These are phyloP conservation scores for Diadegma fenestrale DNA, from an alignment of 2,888 invertebrate species.

Conservation along the genomic window DNA sequence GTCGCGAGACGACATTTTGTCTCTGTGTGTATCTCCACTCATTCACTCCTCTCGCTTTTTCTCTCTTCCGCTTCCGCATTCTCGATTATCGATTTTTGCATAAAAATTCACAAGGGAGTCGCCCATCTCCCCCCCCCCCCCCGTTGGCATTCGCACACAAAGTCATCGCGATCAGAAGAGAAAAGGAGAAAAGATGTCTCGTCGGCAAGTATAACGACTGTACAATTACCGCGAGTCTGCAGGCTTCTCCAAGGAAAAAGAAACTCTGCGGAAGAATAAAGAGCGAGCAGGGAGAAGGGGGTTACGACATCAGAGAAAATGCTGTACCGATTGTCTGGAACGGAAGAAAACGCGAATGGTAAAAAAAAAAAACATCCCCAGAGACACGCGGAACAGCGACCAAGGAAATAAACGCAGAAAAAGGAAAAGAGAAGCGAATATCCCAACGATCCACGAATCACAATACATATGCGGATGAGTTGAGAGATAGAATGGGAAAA, in stretches of 20 bases:
- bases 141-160: constrained; percentile 42
- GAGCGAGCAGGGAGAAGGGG: not conserved
- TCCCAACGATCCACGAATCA: constrained; percentile 24
- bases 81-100: constrained; percentile 66
- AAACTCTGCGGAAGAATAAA: not conserved
- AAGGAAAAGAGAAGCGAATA: constrained; percentile 3
- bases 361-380: constrained; percentile 24
- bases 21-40: constrained; percentile 9
- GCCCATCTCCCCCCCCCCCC: constrained; percentile 44
- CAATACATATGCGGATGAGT: constrained; percentile 23
- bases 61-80: constrained; percentile 41
- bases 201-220: constrained; percentile 61
- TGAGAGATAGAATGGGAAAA: constrained; percentile 1
- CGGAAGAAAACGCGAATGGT: constrained; percentile 65
- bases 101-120: constrained; percentile 60
- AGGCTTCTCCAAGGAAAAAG: constrained; percentile 21
- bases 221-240: constrained; percentile 63
- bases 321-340: constrained; percentile 68
- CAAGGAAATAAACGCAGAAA: constrained; percentile 16
- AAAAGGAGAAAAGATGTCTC: constrained; percentile 32
- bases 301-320: constrained; percentile 30
- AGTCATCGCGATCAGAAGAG: constrained; percentile 45
- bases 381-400: constrained; percentile 27
- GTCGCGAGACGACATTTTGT: constrained; percentile 46
- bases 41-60: constrained; percentile 5